A percentile compares a stretch with the other conserved stretches of the same genome.
phyloP scores from a whole-genome alignment of 2,113 vertebrate species.

The Carlito syrichta region DNA sequence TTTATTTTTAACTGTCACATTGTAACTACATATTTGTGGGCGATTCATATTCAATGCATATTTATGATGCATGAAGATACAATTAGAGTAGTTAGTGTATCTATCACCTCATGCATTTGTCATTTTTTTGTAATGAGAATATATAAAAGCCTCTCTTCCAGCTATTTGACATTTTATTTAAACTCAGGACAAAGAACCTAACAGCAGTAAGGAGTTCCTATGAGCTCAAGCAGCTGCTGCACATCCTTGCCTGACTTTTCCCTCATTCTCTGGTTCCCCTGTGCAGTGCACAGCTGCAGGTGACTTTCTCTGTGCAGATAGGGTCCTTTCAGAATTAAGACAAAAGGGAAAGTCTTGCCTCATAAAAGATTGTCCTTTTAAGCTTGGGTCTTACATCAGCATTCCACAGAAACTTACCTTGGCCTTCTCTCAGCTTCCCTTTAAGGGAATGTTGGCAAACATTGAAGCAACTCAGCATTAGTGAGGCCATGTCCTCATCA shows the following conservation, averaged over 20 bases:
- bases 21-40: not conserved
- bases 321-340: not conserved
- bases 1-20: not conserved
- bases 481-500: not conserved
- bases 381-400: not conserved
- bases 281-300: accelerated
- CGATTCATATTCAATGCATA: not conserved
- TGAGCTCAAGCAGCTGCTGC: not conserved
- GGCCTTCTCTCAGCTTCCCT: not conserved
- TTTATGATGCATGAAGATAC: not conserved
- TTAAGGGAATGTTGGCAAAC: not conserved
- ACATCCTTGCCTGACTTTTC: not conserved
- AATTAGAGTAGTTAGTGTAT: not conserved
- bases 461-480: not conserved
- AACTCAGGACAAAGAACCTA: not conserved
- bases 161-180: not conserved
- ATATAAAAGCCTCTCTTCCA: not conserved
- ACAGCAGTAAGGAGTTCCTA: not conserved
- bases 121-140: not conserved
- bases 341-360: not conserved
- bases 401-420: not conserved
- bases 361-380: not conserved
- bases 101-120: not conserved
- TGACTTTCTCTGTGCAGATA: not conserved
- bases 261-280: not conserved